Evolutionary conservation across 2,888 invertebrate species (phyloP).

Genomic region (Tenthredo amoena): DNA sequence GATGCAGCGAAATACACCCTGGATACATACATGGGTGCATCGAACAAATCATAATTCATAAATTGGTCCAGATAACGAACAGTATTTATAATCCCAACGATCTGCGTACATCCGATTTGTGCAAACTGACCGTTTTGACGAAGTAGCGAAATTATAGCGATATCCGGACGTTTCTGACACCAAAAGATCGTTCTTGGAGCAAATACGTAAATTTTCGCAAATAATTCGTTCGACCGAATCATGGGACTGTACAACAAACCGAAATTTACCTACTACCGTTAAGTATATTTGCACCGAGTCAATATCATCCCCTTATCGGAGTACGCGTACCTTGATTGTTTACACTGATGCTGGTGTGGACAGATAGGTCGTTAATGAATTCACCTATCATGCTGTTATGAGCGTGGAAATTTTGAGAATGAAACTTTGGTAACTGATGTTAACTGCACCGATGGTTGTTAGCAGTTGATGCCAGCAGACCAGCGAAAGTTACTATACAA

Average conservation of each 20-base stretch:
- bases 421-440: conserved; percentile 33
- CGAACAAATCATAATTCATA: conserved; percentile 8
- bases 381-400: conserved; percentile 17
- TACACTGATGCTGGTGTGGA: conserved; percentile 27
- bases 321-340: conserved; percentile 14
- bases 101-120: neutral
- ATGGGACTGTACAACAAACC: neutral
- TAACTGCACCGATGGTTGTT: conserved; percentile 27
- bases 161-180: neutral
- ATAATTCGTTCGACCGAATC: neutral
- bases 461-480: conserved; percentile 9
- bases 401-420: neutral
- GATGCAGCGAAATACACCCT: neutral
- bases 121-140: neutral
- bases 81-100: neutral
- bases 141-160: neutral
- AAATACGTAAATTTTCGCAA: neutral
- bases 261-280: neutral
- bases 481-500: neutral
- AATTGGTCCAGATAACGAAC: conserved; percentile 8
- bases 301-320: neutral
- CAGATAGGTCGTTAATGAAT: conserved; percentile 38
- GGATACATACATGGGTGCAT: neutral
- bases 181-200: neutral
- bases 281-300: neutral